A percentile compares a stretch with the other conserved stretches of the same genome.
Evolutionary conservation across 1,140 invertebrate genomes (phyloP).

Genomic region (Platyscapa corneri): DNA sequence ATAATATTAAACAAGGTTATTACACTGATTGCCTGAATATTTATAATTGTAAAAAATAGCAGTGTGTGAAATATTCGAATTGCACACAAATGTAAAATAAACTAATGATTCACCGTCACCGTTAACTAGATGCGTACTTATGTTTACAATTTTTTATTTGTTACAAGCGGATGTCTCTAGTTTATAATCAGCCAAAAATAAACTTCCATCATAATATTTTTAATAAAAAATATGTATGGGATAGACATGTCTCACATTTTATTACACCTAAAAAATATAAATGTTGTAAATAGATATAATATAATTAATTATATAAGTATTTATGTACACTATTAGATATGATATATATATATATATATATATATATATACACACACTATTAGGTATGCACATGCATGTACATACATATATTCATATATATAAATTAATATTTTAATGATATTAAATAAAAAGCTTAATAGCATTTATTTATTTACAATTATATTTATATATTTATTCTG

Average conservation of each 20-base stretch:
- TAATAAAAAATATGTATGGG: not conserved
- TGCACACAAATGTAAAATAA: not conserved
- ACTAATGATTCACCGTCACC: constrained; percentile 1
- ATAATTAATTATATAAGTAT: not conserved
- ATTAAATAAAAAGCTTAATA: too few relatives aligned
- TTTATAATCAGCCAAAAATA: not conserved
- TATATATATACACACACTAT: not conserved
- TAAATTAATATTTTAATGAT: too few relatives aligned
- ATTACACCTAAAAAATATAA: constrained; percentile 43
- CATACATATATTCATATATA: constrained; percentile 9
- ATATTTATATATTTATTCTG: too few relatives aligned
- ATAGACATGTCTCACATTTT: constrained; percentile 26
- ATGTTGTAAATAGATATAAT: constrained; percentile 20
- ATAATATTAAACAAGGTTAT: not conserved
- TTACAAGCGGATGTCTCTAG: not conserved
- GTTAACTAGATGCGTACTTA: not conserved
- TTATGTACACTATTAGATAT: not conserved
- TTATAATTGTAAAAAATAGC: not conserved
- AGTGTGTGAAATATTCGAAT: not conserved
- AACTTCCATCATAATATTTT: not conserved
- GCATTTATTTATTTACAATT: too few relatives aligned
- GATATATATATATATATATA: not conserved
- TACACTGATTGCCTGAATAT: not conserved
- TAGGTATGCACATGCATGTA: too few relatives aligned
- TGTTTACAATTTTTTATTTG: not conserved